These are phyloP conservation scores for Heterocephalus glaber DNA, from an alignment of 2,113 vertebrate genomes.

Conservation along the genomic window DNA sequence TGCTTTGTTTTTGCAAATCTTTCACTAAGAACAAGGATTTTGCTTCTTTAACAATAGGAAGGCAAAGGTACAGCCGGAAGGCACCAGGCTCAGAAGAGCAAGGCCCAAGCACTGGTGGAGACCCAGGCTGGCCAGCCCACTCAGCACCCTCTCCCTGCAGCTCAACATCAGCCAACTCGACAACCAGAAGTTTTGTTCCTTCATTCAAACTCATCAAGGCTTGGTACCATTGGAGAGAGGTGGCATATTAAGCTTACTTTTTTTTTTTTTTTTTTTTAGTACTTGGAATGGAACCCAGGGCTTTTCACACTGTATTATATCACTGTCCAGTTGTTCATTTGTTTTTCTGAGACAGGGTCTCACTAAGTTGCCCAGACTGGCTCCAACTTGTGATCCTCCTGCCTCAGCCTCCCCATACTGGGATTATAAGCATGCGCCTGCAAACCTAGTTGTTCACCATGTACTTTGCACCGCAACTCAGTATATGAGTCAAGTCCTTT, in stretches of 20 bases:
- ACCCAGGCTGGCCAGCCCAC: background rate
- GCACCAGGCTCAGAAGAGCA: background rate
- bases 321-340: background rate
- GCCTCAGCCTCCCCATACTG: background rate
- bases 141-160: background rate
- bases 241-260: background rate
- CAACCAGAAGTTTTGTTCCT: background rate
- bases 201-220: background rate
- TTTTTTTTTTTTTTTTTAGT: too few relatives aligned
- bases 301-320: background rate
- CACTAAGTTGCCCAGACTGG: background rate
- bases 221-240: background rate
- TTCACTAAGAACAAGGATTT: background rate
- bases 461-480: conserved; percentile 3
- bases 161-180: background rate
- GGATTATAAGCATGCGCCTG: background rate
- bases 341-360: background rate
- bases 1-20: conserved; percentile 17
- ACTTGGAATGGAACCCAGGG: background rate
- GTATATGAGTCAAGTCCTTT: background rate
- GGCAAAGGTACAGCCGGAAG: background rate
- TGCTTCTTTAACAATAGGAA: conserved; percentile 29
- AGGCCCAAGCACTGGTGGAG: background rate
- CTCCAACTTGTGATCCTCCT: background rate
- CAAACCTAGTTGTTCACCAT: background rate